Base-by-base conservation (phyloP, 1,140 invertebrate species). In the Lutraria rhynchaena region DNA sequence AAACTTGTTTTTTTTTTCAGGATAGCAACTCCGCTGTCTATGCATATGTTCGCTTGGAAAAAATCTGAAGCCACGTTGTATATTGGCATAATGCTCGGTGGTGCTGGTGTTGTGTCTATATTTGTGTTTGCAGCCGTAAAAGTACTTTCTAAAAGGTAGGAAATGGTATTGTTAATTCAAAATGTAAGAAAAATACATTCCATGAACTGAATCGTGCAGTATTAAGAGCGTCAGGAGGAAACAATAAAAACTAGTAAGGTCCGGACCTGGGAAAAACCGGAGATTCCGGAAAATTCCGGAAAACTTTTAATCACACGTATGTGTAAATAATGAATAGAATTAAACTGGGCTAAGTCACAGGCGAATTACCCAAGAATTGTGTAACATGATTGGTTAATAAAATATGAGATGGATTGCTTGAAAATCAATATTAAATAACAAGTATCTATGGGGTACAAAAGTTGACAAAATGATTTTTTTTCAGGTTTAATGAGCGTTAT, bases 41-140 rank as follows among this genome's bases (percentile, higher is more conserved):
- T 97, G 95, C 96, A 98, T 90, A 96, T 97, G 93, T 97, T 97
- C 93, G 96, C 94, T 7, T 98, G 96, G 97, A 95, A 94, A 37
- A 95, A 96, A 91, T 89, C 93, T 27, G 93, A 96, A 89, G 95
- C 96, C 7, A 92, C 97, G 0, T 94, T 95, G 87, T 96, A 97
- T 89, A 95, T 97, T 94, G 97, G 96, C 29, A 93, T 96, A 17
- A 92, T 97, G 67, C 95, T 98, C 94, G 95, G 95, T 44, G 93
- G 95, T 33, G 96, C 96, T 37, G 96, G 95, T 2, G 85, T 96
- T 27, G 91, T 97, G 44, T 95, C 96, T 3, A 95, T 96, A 76
- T 87, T 94, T 13, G 95, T 96, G 1, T 98, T 97, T 89, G 92
- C 94, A 19, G 92, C 94, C 19, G 96, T 97, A 75, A 94, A 94